Evolutionary conservation across 2,797 vertebrate genomes (phyloP), one percentile per base, ranked within the genome.

Genomic region (Artibeus lituratus): DNA sequence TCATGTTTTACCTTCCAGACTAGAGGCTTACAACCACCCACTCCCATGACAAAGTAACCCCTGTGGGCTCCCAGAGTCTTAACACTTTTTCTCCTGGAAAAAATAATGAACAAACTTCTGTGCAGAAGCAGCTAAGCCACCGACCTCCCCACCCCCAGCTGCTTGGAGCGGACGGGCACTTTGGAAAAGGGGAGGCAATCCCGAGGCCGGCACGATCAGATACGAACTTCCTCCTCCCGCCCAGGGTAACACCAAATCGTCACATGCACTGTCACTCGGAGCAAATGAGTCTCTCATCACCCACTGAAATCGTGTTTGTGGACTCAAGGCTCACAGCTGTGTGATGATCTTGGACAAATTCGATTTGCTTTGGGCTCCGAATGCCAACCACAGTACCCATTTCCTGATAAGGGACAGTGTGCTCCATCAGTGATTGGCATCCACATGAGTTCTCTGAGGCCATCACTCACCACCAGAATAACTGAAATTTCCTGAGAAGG

Each of bases 241-340:
- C 22, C 3, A 3, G 10, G 35, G 22, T 4, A 6, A 29, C 55
- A 39, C 0, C 0, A 2, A 51, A 2, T 12, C 26, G 12, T 21
- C 1, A 47, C 21, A 35, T 2, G 10, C 16, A 3, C 8, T 14
- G 57, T 67, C 10, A n/a, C n/a, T 10, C 4, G 24, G 16, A 59
- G 12, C 24, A 86, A 55, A 84, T 10, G 14, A 88, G 22, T 3
- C 55, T 51, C 51, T 51, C 6, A 2, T 12, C 11, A 59, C 8
- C 59, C 21, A 21, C n/a, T 35, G 44, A n/a, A 19, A 3, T 37
- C 14, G 0, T 0, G 21, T 74, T 3, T 78, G n/a, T 1, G 35
- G 16, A 10, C 12, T 4, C 53, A 10, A 37, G 9, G 14, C 18
- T 55, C 87, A 72, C 0, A 19, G n/a, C 37, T 26, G 0, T 10